Base-by-base conservation (phyloP, 2,888 invertebrate species). In the Heliconius cydno region DNA sequence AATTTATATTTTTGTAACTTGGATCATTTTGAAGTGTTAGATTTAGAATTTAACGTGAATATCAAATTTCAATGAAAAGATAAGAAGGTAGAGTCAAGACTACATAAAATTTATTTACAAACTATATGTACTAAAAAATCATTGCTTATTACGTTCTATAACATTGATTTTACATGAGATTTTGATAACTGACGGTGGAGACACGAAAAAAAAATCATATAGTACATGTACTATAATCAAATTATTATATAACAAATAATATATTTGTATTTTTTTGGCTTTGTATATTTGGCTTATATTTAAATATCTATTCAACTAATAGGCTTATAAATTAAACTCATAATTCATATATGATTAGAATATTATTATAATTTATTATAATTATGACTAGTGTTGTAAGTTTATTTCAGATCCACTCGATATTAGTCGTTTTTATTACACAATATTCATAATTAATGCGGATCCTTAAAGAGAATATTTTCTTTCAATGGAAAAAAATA, bases 401-500 rank as follows among this genome's bases (percentile, higher is more conserved):
- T 25, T 72, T 52, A 34, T 57, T 52, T 22, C 1, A 72, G 46
- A 72, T 57, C 30, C 30, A 57, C 52, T 22, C 0, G 72, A 57
- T 30, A n/a, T 34, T 15, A 73, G 15, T 60, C 15, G 34, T 73
- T 60, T 38, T 34, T 60, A 34, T 73, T 73, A 73, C 60, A 34
- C 9, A 73, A 72, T 72, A 9, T 15, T 46, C 70, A 57, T 57
- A 13, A 73, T 73, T 73, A 60, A 60, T 73, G 34, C n/a, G 38
- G 10, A 57, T 34, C 60, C 60, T 19, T 38, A 60, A 38, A 34
- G n/a, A 60, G 73, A 73, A 41, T 41, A 70, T 70, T 73, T 57
- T 73, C 60, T 73, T 73, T 38, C 60, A 73, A 60, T 60, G 38
- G 34, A 38, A 73, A 52, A 34, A 72, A 72, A 73, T 28, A 73